phyloP scores from a whole-genome alignment of 2,797 vertebrate species.

The Sebastes goodei region DNA sequence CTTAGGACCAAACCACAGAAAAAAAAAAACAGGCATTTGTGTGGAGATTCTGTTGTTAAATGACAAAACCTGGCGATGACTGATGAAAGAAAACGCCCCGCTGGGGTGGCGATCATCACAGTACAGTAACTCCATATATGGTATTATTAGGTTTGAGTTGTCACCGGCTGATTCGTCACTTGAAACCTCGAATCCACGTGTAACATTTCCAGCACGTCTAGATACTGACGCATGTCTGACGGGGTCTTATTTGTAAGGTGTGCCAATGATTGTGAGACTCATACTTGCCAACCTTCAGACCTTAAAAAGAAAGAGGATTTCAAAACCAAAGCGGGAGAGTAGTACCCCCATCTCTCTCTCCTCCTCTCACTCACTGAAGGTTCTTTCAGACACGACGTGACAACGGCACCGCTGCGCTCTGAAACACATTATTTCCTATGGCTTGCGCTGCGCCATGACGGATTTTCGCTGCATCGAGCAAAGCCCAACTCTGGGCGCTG shows the following conservation, averaged over 20 bases:
- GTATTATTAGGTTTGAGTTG: background rate
- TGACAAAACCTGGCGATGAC: background rate
- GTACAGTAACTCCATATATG: background rate
- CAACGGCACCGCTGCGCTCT: too few relatives aligned
- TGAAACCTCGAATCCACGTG: background rate
- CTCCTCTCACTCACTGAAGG: too few relatives aligned
- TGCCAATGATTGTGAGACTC: background rate
- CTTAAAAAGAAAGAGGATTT: too few relatives aligned
- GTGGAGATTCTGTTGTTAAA: background rate
- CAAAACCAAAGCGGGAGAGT: too few relatives aligned
- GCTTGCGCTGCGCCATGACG: too few relatives aligned
- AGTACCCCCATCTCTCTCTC: too few relatives aligned
- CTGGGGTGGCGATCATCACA: background rate
- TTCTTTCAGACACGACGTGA: too few relatives aligned
- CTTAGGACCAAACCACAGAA: conserved; percentile 10
- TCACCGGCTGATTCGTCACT: background rate
- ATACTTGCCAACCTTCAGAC: too few relatives aligned
- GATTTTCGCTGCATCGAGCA: too few relatives aligned
- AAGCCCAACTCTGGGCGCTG: too few relatives aligned
- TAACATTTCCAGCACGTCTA: background rate
- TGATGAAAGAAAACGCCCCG: background rate
- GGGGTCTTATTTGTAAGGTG: background rate
- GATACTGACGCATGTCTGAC: background rate
- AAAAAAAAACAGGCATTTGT: background rate
- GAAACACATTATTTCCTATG: too few relatives aligned